phyloP scores from a whole-genome alignment of 2,888 invertebrate species.

The Brenthis daphne region DNA sequence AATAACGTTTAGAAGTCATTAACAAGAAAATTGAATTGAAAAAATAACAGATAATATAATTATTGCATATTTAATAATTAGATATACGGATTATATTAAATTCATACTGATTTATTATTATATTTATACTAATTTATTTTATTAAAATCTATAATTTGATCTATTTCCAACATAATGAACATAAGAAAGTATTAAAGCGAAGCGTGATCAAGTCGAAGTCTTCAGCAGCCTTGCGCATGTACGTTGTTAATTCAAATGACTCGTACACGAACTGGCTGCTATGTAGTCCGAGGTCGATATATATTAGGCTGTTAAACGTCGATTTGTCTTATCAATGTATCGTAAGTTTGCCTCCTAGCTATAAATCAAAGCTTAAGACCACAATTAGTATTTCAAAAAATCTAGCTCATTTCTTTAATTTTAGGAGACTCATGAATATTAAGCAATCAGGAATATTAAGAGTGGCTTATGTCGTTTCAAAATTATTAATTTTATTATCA shows the following conservation, averaged over 20 bases:
- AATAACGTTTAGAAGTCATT: no score
- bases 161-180: neutral
- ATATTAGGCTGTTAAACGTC: conserved; percentile 46
- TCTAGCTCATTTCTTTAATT: no score
- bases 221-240: conserved; percentile 34
- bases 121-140: neutral
- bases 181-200: conserved; percentile 27
- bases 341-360: conserved; percentile 41
- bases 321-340: conserved; percentile 47
- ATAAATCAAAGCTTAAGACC: conserved; percentile 40
- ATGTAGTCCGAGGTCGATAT: conserved; percentile 50
- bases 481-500: no score
- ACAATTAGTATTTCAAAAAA: conserved; percentile 13
- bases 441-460: no score
- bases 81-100: no score
- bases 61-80: no score
- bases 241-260: conserved; percentile 44
- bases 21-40: no score
- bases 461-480: no score
- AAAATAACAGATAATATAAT: no score
- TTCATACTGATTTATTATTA: neutral
- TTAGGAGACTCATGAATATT: no score
- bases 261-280: conserved; percentile 45
- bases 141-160: neutral
- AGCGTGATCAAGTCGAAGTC: conserved; percentile 31